Percentiles rank a stretch among this genome's conserved stretches.
phyloP scores from a whole-genome alignment of 2,888 invertebrate genomes.

The Gnatocerus cornutus region DNA sequence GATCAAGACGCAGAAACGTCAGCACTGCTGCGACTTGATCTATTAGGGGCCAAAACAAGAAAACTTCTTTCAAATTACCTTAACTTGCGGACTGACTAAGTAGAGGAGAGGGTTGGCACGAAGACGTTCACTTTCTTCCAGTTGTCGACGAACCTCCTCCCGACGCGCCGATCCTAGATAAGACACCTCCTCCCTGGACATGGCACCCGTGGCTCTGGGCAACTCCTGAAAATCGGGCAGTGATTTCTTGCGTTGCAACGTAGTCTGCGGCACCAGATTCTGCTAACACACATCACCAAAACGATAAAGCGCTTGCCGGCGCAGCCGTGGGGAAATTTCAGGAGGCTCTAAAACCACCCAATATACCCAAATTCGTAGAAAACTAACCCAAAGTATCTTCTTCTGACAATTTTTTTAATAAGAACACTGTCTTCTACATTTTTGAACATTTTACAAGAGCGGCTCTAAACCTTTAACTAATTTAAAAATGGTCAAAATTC shows the following conservation, averaged over 20 bases:
- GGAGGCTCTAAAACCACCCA: conserved; percentile 4
- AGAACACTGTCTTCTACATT: too few relatives aligned
- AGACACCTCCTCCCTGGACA: conserved; percentile 97
- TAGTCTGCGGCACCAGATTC: conserved; percentile 83
- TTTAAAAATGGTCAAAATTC: too few relatives aligned
- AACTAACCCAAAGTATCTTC: too few relatives aligned
- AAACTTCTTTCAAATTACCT: conserved; percentile 76
- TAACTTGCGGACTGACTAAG: conserved; percentile 97
- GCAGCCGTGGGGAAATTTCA: conserved; percentile 12
- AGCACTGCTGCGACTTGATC: conserved; percentile 33
- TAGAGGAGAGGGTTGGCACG: conserved; percentile 96
- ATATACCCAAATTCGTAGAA: not conserved
- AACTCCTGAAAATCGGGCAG: conserved; percentile 94
- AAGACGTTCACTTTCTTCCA: conserved; percentile 92
- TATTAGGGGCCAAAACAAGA: not conserved
- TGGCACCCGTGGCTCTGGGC: conserved; percentile 85
- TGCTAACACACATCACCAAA: conserved; percentile 66
- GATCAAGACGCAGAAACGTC: conserved; percentile 35
- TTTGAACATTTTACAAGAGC: too few relatives aligned
- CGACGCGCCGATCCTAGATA: conserved; percentile 94
- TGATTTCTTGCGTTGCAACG: conserved; percentile 95
- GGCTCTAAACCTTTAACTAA: too few relatives aligned
- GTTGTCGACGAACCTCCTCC: conserved; percentile 93
- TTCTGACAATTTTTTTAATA: too few relatives aligned
- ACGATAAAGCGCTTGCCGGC: conserved; percentile 29